Evolutionary conservation across 2,797 vertebrate genomes (phyloP), one percentile per base, ranked within the genome.

Genomic region (Erpetoichthys calabaricus): DNA sequence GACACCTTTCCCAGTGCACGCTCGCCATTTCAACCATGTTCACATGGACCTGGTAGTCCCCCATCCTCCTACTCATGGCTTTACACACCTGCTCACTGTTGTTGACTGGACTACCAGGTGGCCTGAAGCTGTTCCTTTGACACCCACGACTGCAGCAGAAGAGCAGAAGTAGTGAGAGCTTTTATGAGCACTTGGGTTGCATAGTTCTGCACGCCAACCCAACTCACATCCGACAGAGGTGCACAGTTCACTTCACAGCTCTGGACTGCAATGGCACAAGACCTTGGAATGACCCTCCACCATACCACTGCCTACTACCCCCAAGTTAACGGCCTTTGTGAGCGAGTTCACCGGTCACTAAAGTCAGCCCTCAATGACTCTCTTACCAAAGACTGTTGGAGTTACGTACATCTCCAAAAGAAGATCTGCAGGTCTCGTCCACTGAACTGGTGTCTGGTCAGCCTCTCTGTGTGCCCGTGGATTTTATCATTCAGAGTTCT

Each of bases 291-390:
- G 2, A 53, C 51, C 9, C 51, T 53, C 5, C 51, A 53, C 51
- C 3, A 10, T 44, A 55, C 53, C 53, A 55, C 53, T 44, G 53
- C 53, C 4, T 55, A 55, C 44, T 5, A 55, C 53, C 53, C 53
- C 7, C 53, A 55, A 3, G 53, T 3, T 55, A 55, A 55, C 10
- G 4, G 53, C 41, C 44, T 55, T 6, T 55, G 53, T 42, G 53
- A 55, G 53, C 53, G 53, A 7, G 42, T 55, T 55, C 53, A 5
- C 25, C 53, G 25, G 41, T 55, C 53, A 42, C 25, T 55, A 44
- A 55, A 55, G 53, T 25, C 25, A 25, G 2, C 25, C 25, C 25
- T 25, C 25, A 25, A 25, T 25, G 25, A 25, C 25, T 25, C 25
- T 25, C 25, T 25, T 25, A 25, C 25, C 25, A 25, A 25, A 25